Base-by-base conservation (phyloP, 2,113 vertebrate species). In the Chionis minor region DNA sequence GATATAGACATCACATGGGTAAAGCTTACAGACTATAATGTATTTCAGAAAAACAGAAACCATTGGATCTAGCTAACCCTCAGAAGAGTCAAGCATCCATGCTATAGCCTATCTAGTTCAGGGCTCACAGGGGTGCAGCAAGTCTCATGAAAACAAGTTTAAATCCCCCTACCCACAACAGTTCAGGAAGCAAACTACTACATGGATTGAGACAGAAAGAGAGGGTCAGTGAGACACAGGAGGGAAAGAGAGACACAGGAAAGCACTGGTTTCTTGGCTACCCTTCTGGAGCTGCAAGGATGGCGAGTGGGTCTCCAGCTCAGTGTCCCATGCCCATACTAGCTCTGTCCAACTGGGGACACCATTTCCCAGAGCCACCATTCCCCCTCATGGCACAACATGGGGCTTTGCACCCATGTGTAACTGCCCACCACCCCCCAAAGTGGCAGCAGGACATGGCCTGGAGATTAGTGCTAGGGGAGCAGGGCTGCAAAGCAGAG, bases 21-120 rank as follows among this genome's bases (percentile, higher is more conserved):
- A 69, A 88, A n/a, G 3, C 4, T 42, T 30, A 65, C 0, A 1
- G 23, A 22, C 47, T 38, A 15, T 12, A 65, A 19, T 0, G 0
- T 7, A 70, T 7, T 83, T 51, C 16, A 42, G 19, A 58, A 28
- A 52, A 82, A 27, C 8, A 86, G 59, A 17, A 83, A 38, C 15
- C 3, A 20, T 10, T 3, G 0, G 4, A 13, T 86, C 8, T 42
- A 73, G 23, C 3, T 22, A 56, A 59, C 5, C 8, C 15, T 5
- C 10, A 56, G 8, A 61, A 49, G 23, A 78, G 8, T 14, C 27
- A 88, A 65, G 6, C 18, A 62, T 30, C n/a, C 35, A 6, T 8
- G 6, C 28, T 12, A 13, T 26, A 23, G 6, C 10, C 22, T 8
- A 58, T 9, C 24, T 56, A 35, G 18, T 55, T 51, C 54, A 59